These are phyloP conservation scores for Synergus itoensis DNA, from an alignment of 2,888 invertebrate species.

Conservation along the genomic window DNA sequence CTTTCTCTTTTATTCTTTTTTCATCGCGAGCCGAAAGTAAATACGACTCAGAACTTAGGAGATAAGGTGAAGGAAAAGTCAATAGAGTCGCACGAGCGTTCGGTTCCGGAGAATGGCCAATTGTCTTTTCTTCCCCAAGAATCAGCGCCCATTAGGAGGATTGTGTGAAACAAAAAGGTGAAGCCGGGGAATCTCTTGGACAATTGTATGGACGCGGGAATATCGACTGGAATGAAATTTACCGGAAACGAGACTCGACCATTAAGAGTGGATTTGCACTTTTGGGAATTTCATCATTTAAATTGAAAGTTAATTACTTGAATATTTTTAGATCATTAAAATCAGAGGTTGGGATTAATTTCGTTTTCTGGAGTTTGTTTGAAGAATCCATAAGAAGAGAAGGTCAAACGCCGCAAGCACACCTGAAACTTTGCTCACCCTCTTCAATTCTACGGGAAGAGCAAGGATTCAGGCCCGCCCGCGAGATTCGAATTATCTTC, in stretches of 20 bases:
- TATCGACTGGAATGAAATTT: slow-evolving; percentile 47
- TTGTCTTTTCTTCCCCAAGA: slow-evolving; percentile 58
- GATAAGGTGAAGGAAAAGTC: slow-evolving; percentile 53
- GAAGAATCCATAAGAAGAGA: not conserved
- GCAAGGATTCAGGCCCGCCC: slow-evolving; percentile 91
- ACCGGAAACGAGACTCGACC: slow-evolving; percentile 47
- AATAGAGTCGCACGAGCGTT: slow-evolving; percentile 54
- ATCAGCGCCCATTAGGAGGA: slow-evolving; percentile 59
- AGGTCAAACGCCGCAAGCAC: slow-evolving; percentile 80
- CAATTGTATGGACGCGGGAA: slow-evolving; percentile 27
- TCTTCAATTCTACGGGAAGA: slow-evolving; percentile 83
- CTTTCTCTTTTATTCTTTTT: slow-evolving; percentile 48
- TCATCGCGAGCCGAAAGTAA: slow-evolving; percentile 24
- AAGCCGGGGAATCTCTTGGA: slow-evolving; percentile 8
- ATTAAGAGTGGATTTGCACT: slow-evolving; percentile 39
- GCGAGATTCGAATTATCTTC: slow-evolving; percentile 68
- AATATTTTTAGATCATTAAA: not conserved
- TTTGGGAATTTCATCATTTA: not conserved
- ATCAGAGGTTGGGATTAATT: not conserved
- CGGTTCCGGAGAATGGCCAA: slow-evolving; percentile 54
- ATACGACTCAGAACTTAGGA: slow-evolving; percentile 40
- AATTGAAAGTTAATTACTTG: not conserved
- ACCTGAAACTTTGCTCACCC: slow-evolving; percentile 95
- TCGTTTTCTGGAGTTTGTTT: not conserved
- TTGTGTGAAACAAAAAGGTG: slow-evolving; percentile 52